phyloP scores from a whole-genome alignment of 1,140 invertebrate genomes.

The Reticulitermes speratus region DNA sequence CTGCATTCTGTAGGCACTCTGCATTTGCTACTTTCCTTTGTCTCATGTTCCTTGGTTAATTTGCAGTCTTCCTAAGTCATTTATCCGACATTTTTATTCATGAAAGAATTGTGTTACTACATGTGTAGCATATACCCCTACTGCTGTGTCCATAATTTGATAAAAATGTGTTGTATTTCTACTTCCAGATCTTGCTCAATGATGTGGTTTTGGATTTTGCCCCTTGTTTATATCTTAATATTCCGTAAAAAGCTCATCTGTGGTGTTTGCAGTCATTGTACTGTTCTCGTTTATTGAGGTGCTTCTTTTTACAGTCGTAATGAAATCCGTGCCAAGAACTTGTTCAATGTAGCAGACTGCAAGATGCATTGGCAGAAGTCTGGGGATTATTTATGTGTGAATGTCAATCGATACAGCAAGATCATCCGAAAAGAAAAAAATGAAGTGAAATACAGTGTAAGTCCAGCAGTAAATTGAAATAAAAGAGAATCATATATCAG shows the following conservation, averaged over 20 bases:
- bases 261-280: background rate
- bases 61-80: no score
- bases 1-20: no score
- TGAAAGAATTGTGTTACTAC: no score
- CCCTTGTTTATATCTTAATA: no score
- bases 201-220: no score
- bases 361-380: constrained; percentile 99
- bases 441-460: constrained; percentile 83
- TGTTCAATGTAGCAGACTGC: constrained; percentile 98
- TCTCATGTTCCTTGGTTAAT: no score
- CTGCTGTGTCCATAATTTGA: no score
- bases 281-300: background rate
- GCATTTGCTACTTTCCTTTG: no score
- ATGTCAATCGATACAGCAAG: constrained; percentile 96
- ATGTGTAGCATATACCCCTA: no score
- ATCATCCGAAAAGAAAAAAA: constrained; percentile 84
- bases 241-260: background rate
- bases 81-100: no score
- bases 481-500: constrained; percentile 19
- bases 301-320: constrained; percentile 60
- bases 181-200: no score
- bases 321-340: constrained; percentile 93
- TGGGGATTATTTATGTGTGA: constrained; percentile 96
- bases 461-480: constrained; percentile 38
- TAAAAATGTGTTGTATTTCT: no score